These are phyloP conservation scores for Acipenser ruthenus DNA, from an alignment of 2,797 vertebrate genomes.

Conservation along the genomic window DNA sequence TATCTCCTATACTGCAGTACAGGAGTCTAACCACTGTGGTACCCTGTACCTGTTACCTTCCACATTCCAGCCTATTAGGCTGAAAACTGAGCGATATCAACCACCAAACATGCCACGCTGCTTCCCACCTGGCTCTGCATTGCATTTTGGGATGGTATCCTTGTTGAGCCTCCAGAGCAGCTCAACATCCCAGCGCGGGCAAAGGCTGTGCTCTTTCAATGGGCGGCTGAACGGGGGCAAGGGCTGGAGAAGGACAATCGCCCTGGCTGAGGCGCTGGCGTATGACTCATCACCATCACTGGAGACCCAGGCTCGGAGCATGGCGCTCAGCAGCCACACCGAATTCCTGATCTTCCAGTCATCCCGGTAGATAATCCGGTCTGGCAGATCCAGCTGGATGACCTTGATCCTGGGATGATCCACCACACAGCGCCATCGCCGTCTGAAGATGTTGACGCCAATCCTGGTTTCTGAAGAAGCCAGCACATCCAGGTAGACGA, in stretches of 20 bases:
- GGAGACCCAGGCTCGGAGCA: constrained; percentile 50
- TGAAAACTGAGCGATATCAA: too few species aligned
- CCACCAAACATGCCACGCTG: not conserved
- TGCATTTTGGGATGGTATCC: constrained; percentile 41
- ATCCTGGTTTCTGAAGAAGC: constrained; percentile 47
- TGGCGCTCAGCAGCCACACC: constrained; percentile 50
- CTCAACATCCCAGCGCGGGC: constrained; percentile 44
- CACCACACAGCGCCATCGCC: constrained; percentile 50
- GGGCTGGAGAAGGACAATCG: constrained; percentile 35
- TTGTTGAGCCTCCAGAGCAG: constrained; percentile 32
- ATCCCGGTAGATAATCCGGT: constrained; percentile 62
- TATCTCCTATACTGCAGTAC: too few species aligned
- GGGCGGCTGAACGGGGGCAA: constrained; percentile 44
- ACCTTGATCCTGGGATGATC: constrained; percentile 24
- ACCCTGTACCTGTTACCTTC: too few species aligned
- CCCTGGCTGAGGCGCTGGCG: constrained; percentile 24
- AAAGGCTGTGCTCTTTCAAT: constrained; percentile 52
- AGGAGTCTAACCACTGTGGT: too few species aligned
- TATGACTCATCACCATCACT: constrained; percentile 20
- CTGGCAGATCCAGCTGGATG: constrained; percentile 51
- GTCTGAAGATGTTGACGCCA: constrained; percentile 32
- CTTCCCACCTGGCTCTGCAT: constrained; percentile 54
- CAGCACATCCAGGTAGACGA: constrained; percentile 49
- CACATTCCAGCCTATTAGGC: too few species aligned
- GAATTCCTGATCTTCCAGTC: constrained; percentile 52